A percentile compares a stretch with the other conserved stretches of the same genome.
These are phyloP conservation scores for Corbicula japonica DNA, from an alignment of 2,888 invertebrate genomes.

Conservation along the genomic window DNA sequence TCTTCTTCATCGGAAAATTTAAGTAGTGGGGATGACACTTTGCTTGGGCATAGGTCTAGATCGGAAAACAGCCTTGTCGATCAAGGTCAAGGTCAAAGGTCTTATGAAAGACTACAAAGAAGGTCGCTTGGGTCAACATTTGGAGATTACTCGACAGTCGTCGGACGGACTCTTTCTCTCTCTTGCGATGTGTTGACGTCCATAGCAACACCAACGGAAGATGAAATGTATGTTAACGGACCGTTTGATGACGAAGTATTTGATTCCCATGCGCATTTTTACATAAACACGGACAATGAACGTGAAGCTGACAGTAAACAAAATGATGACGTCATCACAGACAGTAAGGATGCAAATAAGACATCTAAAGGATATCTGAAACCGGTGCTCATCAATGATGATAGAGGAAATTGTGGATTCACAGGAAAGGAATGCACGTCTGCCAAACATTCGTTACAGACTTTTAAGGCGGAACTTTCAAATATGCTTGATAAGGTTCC, in stretches of 20 bases:
- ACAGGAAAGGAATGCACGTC: too few relatives aligned
- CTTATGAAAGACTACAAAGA: background rate
- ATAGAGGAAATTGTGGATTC: too few relatives aligned
- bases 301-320: background rate
- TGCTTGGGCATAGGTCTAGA: too few relatives aligned
- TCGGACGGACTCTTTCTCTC: slow-evolving; percentile 2
- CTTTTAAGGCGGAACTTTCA: too few relatives aligned
- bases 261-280: background rate
- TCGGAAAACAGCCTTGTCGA: too few relatives aligned
- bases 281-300: background rate
- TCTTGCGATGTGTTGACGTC: slow-evolving; percentile 32
- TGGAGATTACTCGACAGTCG: slow-evolving; percentile 16
- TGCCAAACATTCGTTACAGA: too few relatives aligned
- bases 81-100: too few relatives aligned
- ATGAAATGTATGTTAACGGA: background rate
- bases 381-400: too few relatives aligned
- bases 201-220: slow-evolving; percentile 13
- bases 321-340: background rate
- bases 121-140: slow-evolving; percentile 12
- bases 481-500: too few relatives aligned
- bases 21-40: too few relatives aligned
- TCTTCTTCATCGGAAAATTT: too few relatives aligned
- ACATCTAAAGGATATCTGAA: too few relatives aligned
- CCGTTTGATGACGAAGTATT: background rate
- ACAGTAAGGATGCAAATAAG: background rate